phyloP scores from a whole-genome alignment of 2,888 invertebrate genomes.

The Cheilosia vernalis region DNA sequence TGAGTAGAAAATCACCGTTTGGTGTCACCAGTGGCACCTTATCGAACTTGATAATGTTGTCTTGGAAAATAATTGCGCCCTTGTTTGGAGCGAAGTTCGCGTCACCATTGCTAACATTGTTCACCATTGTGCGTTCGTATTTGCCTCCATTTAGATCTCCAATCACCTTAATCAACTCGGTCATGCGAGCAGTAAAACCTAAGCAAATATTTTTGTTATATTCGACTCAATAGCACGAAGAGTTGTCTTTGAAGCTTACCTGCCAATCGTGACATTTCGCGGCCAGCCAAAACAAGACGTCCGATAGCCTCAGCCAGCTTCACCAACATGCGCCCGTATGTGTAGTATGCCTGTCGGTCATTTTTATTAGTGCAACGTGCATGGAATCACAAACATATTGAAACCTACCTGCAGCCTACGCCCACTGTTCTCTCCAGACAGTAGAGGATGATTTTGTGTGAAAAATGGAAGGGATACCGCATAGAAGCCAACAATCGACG shows the following conservation, averaged over 20 bases:
- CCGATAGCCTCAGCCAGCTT: conserved; percentile 99
- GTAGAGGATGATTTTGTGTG: conserved; percentile 87
- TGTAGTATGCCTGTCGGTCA: conserved; percentile 92
- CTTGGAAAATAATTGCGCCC: conserved; percentile 91
- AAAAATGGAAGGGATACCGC: conserved; percentile 98
- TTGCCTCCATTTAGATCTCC: conserved; percentile 92
- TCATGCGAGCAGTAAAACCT: conserved; percentile 94
- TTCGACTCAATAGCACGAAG: background rate
- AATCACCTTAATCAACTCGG: conserved; percentile 93
- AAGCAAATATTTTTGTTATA: background rate
- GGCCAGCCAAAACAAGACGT: conserved; percentile 95
- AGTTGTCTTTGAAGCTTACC: conserved; percentile 83
- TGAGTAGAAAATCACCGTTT: conserved; percentile 96
- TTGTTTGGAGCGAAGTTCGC: conserved; percentile 87
- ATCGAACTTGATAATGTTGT: conserved; percentile 96
- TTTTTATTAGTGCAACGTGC: background rate
- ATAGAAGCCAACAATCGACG: conserved; percentile 97
- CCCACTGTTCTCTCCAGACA: conserved; percentile 87
- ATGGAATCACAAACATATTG: background rate
- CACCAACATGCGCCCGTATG: conserved; percentile 91
- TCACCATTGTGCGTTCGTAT: conserved; percentile 86
- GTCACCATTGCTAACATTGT: conserved; percentile 80
- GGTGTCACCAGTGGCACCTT: conserved; percentile 98
- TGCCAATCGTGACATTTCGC: conserved; percentile 96
- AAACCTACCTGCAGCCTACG: conserved; percentile 89